A percentile compares a stretch with the other conserved stretches of the same genome.
These are phyloP conservation scores for Melanotus villosus DNA, from an alignment of 2,888 invertebrate genomes.

Conservation along the genomic window DNA sequence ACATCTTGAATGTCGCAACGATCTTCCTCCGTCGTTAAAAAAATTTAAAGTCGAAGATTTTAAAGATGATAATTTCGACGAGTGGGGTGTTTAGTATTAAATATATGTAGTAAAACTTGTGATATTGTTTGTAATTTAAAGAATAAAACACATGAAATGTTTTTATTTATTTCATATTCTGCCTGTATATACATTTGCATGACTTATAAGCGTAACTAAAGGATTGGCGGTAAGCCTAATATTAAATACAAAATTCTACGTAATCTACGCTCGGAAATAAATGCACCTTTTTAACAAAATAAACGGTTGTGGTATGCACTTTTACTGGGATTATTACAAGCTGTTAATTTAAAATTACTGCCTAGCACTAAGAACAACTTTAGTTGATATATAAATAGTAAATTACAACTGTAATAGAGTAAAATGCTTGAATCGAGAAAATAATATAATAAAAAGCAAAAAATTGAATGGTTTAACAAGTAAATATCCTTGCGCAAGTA, in stretches of 20 bases:
- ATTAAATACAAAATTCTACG: not conserved
- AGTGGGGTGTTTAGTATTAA: slow-evolving; percentile 70
- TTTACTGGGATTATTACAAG: too few species aligned
- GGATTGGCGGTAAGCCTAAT: not conserved
- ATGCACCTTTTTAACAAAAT: not conserved
- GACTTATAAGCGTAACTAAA: not conserved
- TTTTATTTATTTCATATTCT: not conserved
- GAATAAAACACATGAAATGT: not conserved
- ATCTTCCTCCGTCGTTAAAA: slow-evolving; percentile 75
- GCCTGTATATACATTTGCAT: slow-evolving; percentile 7
- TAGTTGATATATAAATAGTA: too few species aligned
- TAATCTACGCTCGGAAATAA: not conserved
- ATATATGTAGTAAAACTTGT: not conserved
- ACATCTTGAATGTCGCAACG: slow-evolving; percentile 67
- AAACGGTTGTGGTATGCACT: too few species aligned
- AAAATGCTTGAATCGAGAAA: too few species aligned
- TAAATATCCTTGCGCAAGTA: too few species aligned
- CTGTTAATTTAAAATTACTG: too few species aligned
- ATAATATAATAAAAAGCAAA: too few species aligned
- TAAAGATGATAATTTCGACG: slow-evolving; percentile 67
- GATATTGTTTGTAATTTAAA: not conserved
- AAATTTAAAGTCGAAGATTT: slow-evolving; percentile 73
- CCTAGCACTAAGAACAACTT: too few species aligned
- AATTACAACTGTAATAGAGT: too few species aligned
- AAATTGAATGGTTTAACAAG: too few species aligned